Percentiles rank a stretch among this genome's conserved stretches.
Evolutionary conservation across 2,113 vertebrate species (phyloP).

Genomic region (Anhinga anhinga): DNA sequence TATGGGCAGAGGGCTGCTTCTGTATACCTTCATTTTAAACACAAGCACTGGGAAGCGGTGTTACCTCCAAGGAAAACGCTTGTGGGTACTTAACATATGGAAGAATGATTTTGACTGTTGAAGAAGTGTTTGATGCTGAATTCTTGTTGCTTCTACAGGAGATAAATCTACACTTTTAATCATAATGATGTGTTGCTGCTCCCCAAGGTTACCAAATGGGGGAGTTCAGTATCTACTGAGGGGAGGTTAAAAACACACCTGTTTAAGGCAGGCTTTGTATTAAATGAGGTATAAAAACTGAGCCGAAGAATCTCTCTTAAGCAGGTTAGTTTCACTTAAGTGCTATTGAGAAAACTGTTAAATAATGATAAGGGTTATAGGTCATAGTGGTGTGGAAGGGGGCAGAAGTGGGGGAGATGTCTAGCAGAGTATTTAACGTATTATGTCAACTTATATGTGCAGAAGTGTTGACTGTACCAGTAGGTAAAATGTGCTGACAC

Average conservation of each 20-base stretch:
- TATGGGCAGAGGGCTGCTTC: fast-evolving
- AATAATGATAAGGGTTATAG: neutral
- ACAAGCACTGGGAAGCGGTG: neutral
- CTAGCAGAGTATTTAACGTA: neutral
- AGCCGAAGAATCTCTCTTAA: neutral
- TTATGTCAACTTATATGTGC: neutral
- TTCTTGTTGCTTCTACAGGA: neutral
- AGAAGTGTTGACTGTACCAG: neutral
- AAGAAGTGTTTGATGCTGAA: neutral
- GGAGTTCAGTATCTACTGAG: neutral
- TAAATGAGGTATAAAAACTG: neutral
- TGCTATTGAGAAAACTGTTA: neutral
- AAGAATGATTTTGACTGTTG: neutral
- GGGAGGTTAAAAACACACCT: neutral
- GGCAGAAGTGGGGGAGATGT: neutral
- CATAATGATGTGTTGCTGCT: neutral
- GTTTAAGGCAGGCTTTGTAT: neutral
- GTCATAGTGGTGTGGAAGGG: neutral
- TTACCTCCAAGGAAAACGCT: neutral
- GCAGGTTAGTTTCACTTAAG: neutral
- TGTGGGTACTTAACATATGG: neutral
- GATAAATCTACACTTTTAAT: neutral
- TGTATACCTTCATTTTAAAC: neutral
- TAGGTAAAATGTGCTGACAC: neutral
- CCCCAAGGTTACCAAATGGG: neutral